Evolutionary conservation across 2,888 invertebrate genomes (phyloP).

Genomic region (Coleophora deauratella): DNA sequence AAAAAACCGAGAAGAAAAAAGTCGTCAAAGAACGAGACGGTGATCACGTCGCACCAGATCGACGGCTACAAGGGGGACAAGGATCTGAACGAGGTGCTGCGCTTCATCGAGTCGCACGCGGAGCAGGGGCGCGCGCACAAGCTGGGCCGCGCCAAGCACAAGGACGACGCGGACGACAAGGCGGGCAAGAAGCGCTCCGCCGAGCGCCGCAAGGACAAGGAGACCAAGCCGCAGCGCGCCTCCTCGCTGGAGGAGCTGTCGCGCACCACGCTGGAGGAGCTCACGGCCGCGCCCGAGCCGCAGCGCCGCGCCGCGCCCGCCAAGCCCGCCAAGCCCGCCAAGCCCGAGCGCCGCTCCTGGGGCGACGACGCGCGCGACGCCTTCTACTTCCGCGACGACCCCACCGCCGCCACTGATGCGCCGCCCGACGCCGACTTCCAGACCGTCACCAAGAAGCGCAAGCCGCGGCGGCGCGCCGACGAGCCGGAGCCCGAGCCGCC

Average conservation of each 20-base stretch:
- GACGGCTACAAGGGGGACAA: slow-evolving; percentile 87
- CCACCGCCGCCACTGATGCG: slow-evolving; percentile 16
- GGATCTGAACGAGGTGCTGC: slow-evolving; percentile 83
- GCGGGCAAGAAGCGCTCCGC: slow-evolving; percentile 66
- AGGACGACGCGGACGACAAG: slow-evolving; percentile 56
- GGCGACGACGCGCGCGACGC: slow-evolving; percentile 75
- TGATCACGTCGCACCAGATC: slow-evolving; percentile 76
- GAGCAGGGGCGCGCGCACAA: slow-evolving; percentile 49
- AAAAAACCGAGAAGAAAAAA: slow-evolving; percentile 76
- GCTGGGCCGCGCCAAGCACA: slow-evolving; percentile 50
- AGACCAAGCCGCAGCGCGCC: slow-evolving; percentile 76
- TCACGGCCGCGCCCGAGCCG: slow-evolving; percentile 61
- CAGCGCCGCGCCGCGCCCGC: no score
- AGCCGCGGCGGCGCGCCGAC: slow-evolving; percentile 80
- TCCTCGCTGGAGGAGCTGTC: slow-evolving; percentile 88
- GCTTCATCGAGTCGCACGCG: slow-evolving; percentile 82
- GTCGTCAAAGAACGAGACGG: slow-evolving; percentile 74
- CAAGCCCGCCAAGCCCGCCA: slow-evolving; percentile 36
- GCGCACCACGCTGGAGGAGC: slow-evolving; percentile 82
- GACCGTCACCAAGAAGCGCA: slow-evolving; percentile 88
- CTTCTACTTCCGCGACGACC: slow-evolving; percentile 43
- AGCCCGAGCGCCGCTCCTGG: slow-evolving; percentile 77
- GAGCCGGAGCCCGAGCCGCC: slow-evolving; percentile 31
- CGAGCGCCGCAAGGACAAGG: slow-evolving; percentile 58
- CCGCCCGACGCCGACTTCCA: slow-evolving; percentile 78